These are phyloP conservation scores for Sylvia borin DNA, from an alignment of 2,797 vertebrate species.

Conservation along the genomic window DNA sequence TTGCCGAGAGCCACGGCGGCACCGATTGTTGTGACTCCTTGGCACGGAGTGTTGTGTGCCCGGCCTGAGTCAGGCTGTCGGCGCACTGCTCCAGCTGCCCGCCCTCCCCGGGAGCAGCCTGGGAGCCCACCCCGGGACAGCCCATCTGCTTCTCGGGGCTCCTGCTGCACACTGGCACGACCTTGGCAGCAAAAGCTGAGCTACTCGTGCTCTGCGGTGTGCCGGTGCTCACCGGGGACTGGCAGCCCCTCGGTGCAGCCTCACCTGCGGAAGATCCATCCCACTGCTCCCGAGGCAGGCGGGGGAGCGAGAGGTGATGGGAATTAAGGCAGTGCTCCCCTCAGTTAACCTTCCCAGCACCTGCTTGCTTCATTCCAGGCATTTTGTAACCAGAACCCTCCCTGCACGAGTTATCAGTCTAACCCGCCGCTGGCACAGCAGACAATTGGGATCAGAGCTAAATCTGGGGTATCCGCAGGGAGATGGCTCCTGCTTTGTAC, in stretches of 20 bases:
- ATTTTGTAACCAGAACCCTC: conserved; percentile 53
- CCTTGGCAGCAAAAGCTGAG: neutral
- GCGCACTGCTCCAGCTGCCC: accelerated
- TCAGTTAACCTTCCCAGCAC: conserved; percentile 46
- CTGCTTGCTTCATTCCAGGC: conserved; percentile 34
- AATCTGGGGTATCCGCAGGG: conserved; percentile 36
- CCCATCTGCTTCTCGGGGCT: accelerated
- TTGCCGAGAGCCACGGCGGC: neutral
- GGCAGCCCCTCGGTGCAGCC: neutral
- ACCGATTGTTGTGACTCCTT: accelerated
- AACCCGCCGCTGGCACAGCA: neutral
- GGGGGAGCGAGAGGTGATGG: accelerated
- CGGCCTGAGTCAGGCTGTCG: neutral
- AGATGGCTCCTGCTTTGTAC: conserved; percentile 10
- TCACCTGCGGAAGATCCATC: neutral
- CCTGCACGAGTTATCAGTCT: neutral
- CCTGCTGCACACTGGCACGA: neutral
- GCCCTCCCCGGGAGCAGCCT: neutral
- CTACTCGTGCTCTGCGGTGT: accelerated
- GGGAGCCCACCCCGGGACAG: neutral
- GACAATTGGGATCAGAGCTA: conserved; percentile 58
- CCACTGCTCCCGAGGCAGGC: neutral
- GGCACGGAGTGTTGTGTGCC: neutral
- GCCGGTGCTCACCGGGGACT: neutral
- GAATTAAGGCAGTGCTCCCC: neutral